Conservation (phyloP, 1,140 invertebrate species). For the Panagrolaimus sp. region DNA sequence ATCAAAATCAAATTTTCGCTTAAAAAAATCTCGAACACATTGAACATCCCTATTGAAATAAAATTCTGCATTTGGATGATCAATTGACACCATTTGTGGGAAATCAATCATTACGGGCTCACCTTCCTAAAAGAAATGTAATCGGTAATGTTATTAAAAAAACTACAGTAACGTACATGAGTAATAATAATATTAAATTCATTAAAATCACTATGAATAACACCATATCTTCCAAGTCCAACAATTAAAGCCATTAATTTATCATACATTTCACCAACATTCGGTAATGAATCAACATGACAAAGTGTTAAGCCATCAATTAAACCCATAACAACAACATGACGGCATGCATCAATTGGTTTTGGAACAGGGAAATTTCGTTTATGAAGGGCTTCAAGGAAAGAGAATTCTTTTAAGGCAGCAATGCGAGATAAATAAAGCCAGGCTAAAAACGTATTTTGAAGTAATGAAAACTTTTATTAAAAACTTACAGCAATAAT, state of each 20-base stretch:
- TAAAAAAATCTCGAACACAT: conserved; percentile 86
- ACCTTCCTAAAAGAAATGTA: conserved; percentile 63
- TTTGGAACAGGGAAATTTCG: conserved; percentile 86
- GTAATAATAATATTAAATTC: conserved; percentile 92
- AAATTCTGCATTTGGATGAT: conserved; percentile 82
- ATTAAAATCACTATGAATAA: conserved; percentile 98
- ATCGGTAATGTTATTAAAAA: neutral
- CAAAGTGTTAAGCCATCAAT: conserved; percentile 67
- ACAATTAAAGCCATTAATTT: conserved; percentile 87
- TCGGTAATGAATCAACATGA: conserved; percentile 72
- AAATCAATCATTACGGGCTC: conserved; percentile 91
- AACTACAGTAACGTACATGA: conserved; percentile 54
- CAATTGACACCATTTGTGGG: conserved; percentile 95
- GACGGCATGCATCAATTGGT: conserved; percentile 87
- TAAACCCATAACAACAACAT: conserved; percentile 93
- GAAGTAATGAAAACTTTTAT: too few relatives aligned
- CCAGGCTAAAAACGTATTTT: too few relatives aligned
- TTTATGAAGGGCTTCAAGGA: conserved; percentile 84
- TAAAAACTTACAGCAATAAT: too few relatives aligned
- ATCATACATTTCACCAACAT: conserved; percentile 78
- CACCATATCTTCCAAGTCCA: conserved; percentile 76
- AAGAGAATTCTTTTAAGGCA: conserved; percentile 94
- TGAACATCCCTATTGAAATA: conserved; percentile 92
- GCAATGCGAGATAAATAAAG: conserved; percentile 92
- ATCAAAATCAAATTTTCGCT: conserved; percentile 81